These are phyloP conservation scores for Palloptera scutellata DNA, from an alignment of 2,888 invertebrate species.

Conservation along the genomic window DNA sequence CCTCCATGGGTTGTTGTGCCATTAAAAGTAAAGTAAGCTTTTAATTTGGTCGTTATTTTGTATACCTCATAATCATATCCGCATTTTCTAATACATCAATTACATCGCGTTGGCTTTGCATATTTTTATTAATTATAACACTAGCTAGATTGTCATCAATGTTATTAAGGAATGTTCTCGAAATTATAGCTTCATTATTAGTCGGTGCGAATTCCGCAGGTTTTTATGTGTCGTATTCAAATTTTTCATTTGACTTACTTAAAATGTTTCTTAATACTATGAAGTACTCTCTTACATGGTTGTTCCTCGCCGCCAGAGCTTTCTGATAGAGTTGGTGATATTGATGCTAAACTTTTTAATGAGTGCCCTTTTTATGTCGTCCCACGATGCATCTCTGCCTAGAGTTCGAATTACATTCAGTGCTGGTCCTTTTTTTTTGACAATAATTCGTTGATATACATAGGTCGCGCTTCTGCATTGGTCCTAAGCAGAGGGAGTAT, in stretches of 20 bases:
- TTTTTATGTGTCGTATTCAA: constrained; percentile 31
- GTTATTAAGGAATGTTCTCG: constrained; percentile 34
- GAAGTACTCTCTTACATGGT: constrained; percentile 37
- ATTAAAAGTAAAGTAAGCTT: not conserved
- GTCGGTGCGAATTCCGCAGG: constrained; percentile 35
- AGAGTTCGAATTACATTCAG: not conserved
- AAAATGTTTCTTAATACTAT: too few species aligned
- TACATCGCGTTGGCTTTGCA: not conserved
- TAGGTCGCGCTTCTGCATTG: not conserved
- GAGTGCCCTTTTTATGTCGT: not conserved
- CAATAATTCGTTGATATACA: not conserved
- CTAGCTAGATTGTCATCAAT: not conserved
- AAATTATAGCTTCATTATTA: constrained; percentile 35
- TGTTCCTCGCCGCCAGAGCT: not conserved
- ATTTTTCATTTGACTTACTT: constrained; percentile 37
- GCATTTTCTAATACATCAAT: too few species aligned
- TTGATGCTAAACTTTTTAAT: not conserved
- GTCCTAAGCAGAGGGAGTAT: not conserved
- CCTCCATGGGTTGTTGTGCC: too few species aligned
- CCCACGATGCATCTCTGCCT: not conserved
- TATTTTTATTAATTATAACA: too few species aligned
- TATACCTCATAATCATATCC: too few species aligned
- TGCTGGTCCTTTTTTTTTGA: constrained; percentile 4
- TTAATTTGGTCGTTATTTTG: not conserved
- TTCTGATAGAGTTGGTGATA: constrained; percentile 3